phyloP scores from a whole-genome alignment of 2,888 invertebrate species.

The Oligia strigilis region DNA sequence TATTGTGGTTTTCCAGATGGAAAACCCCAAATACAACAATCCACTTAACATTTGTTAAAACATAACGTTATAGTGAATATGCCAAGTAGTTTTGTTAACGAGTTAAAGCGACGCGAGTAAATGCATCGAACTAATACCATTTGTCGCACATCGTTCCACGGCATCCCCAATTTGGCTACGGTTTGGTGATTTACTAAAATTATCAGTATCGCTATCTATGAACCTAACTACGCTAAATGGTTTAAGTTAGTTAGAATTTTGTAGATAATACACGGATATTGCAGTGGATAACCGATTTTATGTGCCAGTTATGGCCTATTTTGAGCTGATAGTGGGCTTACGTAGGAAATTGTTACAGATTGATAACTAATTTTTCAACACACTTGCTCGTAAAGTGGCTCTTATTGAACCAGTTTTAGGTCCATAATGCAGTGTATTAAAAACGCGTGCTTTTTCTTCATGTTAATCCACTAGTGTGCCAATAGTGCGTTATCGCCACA shows the following conservation, averaged over 20 bases:
- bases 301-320: conserved; percentile 25
- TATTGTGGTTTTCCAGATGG: background rate
- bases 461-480: no score
- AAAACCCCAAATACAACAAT: background rate
- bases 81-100: conserved; percentile 31
- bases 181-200: conserved; percentile 67
- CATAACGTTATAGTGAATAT: conserved; percentile 2
- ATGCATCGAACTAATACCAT: conserved; percentile 57
- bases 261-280: conserved; percentile 48
- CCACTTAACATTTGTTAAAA: background rate
- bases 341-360: conserved; percentile 5
- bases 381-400: no score
- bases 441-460: no score
- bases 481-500: no score
- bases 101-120: conserved; percentile 36
- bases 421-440: no score
- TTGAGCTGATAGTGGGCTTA: conserved; percentile 9
- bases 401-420: no score
- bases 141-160: conserved; percentile 60
- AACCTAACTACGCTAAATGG: conserved; percentile 59
- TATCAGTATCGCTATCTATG: conserved; percentile 59
- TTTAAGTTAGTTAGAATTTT: conserved; percentile 58
- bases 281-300: conserved; percentile 32
- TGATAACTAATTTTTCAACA: conserved; percentile 24
- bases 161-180: conserved; percentile 64